Base-by-base conservation (phyloP, 2,888 invertebrate species). In the Rutpela maculata region DNA sequence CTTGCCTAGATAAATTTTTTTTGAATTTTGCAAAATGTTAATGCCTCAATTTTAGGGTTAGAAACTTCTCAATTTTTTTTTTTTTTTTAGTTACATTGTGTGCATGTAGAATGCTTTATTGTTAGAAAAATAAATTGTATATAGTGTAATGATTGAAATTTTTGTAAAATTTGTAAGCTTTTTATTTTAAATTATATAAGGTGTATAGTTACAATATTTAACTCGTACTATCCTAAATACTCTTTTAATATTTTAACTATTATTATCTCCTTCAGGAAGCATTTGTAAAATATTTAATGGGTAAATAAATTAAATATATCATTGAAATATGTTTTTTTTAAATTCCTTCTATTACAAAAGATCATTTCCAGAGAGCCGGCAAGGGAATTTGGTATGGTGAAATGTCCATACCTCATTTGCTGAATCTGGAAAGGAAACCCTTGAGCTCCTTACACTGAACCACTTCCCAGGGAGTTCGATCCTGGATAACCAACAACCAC, bases 141-240 rank as follows among this genome's bases (percentile, higher is more conserved):
- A 80, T 80, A 81, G 18, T 79, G 74, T 79, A 80, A 76, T 76
- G 78, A 78, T 77, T 80, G 79, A 79, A 77, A 43, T 66, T 66
- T 82, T 82, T 82, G 80, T 79, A 80, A 78, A 80, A 74, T 82
- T 80, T 77, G 76, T 81, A 82, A 75, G 80, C 82, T 82, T 80
- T 74, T 78, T 69, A 72, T 79, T 81, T 78, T 78, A 71, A 78
- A 75, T 75, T 75, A 66, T 75, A 74, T 78, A 78, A 81, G 76
- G 77, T 81, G 82, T 80, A 82, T 81, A 82, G 79, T 81, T 74
- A 79, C 70, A 70, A 70, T 79, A 79, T 80, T 77, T 78, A 79
- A 80, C 76, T 79, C 72, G 74, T 82, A 82, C 72, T 81, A 81
- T 80, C 78, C 78, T 79, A 82, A 71, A 83, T 84, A 83, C 84